Evolutionary conservation across 1,140 invertebrate species (phyloP), one percentile per base, ranked within the genome.

Genomic region (Drosophila aff.): DNA sequence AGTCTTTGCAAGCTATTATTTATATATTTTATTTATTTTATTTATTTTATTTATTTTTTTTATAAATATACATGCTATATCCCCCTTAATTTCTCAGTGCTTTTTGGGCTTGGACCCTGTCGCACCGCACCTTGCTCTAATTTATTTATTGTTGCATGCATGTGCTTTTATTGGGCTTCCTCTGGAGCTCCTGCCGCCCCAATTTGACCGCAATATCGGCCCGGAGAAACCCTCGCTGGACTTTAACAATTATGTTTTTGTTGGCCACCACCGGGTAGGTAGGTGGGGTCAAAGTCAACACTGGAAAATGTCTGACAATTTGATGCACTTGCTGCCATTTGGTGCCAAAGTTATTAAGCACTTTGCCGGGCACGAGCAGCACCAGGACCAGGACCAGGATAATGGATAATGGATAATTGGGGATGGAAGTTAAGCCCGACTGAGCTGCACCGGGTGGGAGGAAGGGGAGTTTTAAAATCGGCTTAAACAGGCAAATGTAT

Each of bases 331-430:
- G 31, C 68, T 71, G 63, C 79, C 84, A 83, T 87, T 87, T 81
- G 84, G 84, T 79, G 84, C 69, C 84, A 87, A 83, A 87, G 73
- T 89, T 87, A 87, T 87, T 87, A 87, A 87, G 79, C 76, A 77
- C 55, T 38, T 61, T 61, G 16, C 11, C 1, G 16, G 65, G 49
- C 11, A 40, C 62, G 21, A 60, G 49, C 16, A 18, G 59, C 15
- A 40, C 11, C 40, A 44, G 41, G 16, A n/a, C 40, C n/a, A 43
- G 41, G 41, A 26, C 23, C 44, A 36, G 49, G 36, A 64, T 40
- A 68, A 47, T 26, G 28, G 66, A 62, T 33, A 49, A 66, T 41
- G 57, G 57, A 43, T 33, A 62, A 33, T 62, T 62, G 33, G 62
- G 57, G 18, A 16, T 68, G 64, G 36, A 31, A 62, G 50, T 23